Evolutionary conservation across 2,797 vertebrate species (phyloP), one percentile per base, ranked within the genome.

Genomic region (Falco peregrinus): DNA sequence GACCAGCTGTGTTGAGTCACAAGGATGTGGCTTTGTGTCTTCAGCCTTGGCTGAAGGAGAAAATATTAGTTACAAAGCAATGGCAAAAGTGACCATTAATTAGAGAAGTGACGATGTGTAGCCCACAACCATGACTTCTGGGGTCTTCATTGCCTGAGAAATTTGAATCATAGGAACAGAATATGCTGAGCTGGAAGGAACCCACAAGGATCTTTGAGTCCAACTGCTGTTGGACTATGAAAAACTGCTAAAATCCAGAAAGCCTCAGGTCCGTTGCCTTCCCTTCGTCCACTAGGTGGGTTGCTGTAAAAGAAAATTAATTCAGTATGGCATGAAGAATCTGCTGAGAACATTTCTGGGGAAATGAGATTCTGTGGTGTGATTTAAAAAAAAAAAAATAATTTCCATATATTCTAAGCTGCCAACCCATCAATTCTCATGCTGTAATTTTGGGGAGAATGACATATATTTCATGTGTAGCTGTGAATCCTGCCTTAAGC

Each of bases 351-450:
- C 35, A 12, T 78, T 94, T 73, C 63, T 86, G 80, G n/a, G 43
- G 64, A 71, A 56, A 56, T 9, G 9, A 70, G 57, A 41, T 61
- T 51, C 65, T 57, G 78, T 13, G 20, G 29, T 37, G 70, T 56
- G 84, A 79, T 10, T 67, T 43, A 89, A 43, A 85, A 91, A 35
- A 43, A 43, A 43, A 43, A 43, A 10, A 43, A 45, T 9, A 43
- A 47, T 71, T 43, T 89, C 18, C 65, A 33, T 90, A 80, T 56
- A 16, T 65, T 84, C 53, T 47, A 26, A 94, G 74, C 84, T 94
- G 93, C 90, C 93, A 93, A 79, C 12, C 71, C 60, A 73, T 94
- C 78, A 63, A 4, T 67, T 70, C 41, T 29, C 54, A 14, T 13
- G 47, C 71, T 79, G 43, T 56, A 37, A 28, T 77, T 93, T 84